These are phyloP conservation scores for Penaeus indicus DNA, from an alignment of 1,140 invertebrate species.

Conservation along the genomic window DNA sequence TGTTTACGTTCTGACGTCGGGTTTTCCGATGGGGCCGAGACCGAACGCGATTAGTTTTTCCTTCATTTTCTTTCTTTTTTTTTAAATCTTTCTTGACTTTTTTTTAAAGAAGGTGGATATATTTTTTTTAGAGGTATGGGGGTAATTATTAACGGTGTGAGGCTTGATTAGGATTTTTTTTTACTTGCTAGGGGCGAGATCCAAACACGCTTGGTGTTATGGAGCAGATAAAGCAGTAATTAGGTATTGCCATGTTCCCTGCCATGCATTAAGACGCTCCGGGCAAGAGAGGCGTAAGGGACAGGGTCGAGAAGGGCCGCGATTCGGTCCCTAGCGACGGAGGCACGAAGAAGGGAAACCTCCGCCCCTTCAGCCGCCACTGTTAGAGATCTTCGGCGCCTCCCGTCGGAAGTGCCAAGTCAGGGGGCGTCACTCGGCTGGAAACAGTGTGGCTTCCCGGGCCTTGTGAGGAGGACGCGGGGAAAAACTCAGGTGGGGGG, in stretches of 20 bases:
- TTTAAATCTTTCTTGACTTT: too few species aligned
- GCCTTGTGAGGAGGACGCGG: conserved; percentile 7
- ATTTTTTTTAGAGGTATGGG: too few species aligned
- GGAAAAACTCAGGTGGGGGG: conserved; percentile 19
- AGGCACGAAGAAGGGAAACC: conserved; percentile 1
- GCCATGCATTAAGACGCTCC: conserved; percentile 37
- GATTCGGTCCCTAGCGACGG: background rate
- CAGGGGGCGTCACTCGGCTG: conserved; percentile 56
- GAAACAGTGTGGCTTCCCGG: conserved; percentile 48
- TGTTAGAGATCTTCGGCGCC: background rate
- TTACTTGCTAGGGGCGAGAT: background rate
- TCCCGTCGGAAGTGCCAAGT: conserved; percentile 49
- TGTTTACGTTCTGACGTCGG: too few species aligned
- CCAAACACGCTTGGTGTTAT: conserved; percentile 20
- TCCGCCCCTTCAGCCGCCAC: background rate
- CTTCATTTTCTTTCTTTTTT: too few species aligned
- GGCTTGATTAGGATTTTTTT: background rate
- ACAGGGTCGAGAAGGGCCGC: background rate
- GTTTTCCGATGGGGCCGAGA: too few species aligned
- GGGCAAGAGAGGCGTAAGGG: background rate
- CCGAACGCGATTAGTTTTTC: too few species aligned
- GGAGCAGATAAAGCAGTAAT: conserved; percentile 52
- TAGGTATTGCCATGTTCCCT: conserved; percentile 36
- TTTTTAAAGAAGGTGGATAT: too few species aligned
- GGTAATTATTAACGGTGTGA: too few species aligned